Conservation (phyloP, 1,140 invertebrate genomes). For the Cecropterus lyciades region DNA sequence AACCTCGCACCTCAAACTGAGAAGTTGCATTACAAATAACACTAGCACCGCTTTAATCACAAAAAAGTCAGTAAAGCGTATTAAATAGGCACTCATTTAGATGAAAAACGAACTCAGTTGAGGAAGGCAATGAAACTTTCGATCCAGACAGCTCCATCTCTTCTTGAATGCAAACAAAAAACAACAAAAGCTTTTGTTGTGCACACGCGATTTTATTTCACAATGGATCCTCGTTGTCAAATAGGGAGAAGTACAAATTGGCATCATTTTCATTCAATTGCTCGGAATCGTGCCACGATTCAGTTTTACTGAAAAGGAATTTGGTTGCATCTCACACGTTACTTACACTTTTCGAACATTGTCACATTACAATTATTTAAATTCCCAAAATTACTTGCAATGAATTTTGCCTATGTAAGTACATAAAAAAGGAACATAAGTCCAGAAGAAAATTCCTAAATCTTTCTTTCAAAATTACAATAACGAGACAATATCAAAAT, state of each 20-base stretch:
- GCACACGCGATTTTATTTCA: conserved; percentile 27
- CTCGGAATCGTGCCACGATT: conserved; percentile 23
- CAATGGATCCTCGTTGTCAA: conserved; percentile 28
- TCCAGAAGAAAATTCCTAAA: too few species aligned
- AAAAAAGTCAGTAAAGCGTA: too few species aligned
- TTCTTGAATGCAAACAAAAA: conserved; percentile 20
- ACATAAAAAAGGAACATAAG: too few species aligned
- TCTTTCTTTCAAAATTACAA: too few species aligned
- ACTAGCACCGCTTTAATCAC: too few species aligned
- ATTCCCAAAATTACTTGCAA: too few species aligned
- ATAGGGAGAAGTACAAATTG: conserved; percentile 28
- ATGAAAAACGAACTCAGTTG: background rate
- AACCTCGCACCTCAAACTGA: too few species aligned
- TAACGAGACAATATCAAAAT: too few species aligned
- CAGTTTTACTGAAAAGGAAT: conserved; percentile 20
- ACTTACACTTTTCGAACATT: conserved; percentile 8
- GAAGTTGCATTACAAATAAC: too few species aligned
- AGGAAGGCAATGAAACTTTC: conserved; percentile 5
- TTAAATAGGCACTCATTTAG: too few species aligned
- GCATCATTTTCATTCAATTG: conserved; percentile 26
- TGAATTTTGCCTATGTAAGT: too few species aligned
- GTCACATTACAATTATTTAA: too few species aligned
- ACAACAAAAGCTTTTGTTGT: conserved; percentile 27
- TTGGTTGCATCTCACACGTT: conserved; percentile 14
- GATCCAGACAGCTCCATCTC: conserved; percentile 9